Conservation (phyloP, 1,140 invertebrate genomes). For the Listronotus bonariensis region DNA sequence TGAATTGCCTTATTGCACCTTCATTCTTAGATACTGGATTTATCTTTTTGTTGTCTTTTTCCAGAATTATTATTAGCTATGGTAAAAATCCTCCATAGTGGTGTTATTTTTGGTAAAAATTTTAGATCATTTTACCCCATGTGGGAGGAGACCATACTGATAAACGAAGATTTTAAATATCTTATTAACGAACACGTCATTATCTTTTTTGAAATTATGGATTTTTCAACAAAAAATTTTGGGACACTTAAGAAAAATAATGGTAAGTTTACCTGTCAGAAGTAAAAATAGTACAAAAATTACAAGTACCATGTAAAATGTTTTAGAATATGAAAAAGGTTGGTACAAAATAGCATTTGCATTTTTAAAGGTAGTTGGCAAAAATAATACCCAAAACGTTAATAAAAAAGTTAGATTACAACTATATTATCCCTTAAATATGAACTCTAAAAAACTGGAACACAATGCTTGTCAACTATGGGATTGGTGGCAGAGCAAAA, state of each 20-base stretch:
- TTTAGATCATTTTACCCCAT: constrained; percentile 45
- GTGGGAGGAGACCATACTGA: constrained; percentile 51
- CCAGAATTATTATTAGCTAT: too few species aligned
- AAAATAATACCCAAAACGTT: constrained; percentile 38
- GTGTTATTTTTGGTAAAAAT: too few species aligned
- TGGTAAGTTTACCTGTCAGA: constrained; percentile 12
- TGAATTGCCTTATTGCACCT: too few species aligned
- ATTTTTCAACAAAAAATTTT: constrained; percentile 26
- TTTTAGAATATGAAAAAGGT: constrained; percentile 38
- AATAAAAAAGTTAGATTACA: constrained; percentile 50
- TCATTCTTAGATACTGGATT: too few species aligned
- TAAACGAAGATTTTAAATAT: constrained; percentile 49
- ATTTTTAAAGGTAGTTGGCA: constrained; percentile 47
- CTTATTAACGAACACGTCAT: constrained; percentile 41
- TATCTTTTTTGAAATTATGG: constrained; percentile 51
- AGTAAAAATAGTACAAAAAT: too few species aligned
- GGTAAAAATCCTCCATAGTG: too few species aligned
- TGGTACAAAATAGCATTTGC: constrained; percentile 49
- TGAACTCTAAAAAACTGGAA: constrained; percentile 19
- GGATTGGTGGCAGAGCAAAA: constrained; percentile 47
- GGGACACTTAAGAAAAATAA: constrained; percentile 24
- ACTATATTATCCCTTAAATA: constrained; percentile 41
- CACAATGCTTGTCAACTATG: constrained; percentile 36
- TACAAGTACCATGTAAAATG: not conserved
- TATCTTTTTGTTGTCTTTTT: too few species aligned